A percentile compares a stretch with the other conserved stretches of the same genome.
Conservation (phyloP, 2,797 vertebrate genomes). For the Columba guinea region DNA sequence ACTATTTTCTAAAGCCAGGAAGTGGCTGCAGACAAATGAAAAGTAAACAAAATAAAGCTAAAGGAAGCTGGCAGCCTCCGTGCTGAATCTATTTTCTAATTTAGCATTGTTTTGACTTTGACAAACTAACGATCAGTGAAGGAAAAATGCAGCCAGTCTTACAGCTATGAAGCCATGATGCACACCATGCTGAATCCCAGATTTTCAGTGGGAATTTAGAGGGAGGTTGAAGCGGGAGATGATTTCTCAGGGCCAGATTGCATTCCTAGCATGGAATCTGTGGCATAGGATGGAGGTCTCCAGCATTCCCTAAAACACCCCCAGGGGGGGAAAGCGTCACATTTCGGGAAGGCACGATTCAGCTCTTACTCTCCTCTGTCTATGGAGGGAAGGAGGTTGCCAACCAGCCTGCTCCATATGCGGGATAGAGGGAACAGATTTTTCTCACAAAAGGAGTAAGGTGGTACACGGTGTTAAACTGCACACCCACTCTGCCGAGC, state of each 20-base stretch:
- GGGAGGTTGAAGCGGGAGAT: neutral
- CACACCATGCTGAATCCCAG: neutral
- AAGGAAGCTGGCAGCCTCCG: conserved; percentile 2
- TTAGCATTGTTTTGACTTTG: conserved; percentile 23
- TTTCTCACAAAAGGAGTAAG: neutral
- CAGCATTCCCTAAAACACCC: neutral
- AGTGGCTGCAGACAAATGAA: conserved; percentile 25
- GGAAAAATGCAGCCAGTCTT: neutral
- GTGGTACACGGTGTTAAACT: neutral
- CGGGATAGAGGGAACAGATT: neutral
- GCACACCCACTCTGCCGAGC: neutral
- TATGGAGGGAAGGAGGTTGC: neutral
- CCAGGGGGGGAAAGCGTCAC: neutral
- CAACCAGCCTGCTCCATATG: neutral
- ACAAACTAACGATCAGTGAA: conserved; percentile 4
- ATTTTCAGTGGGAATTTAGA: neutral
- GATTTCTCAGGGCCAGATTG: neutral
- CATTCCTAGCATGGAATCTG: rapidly evolving
- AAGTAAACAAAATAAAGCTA: conserved; percentile 53
- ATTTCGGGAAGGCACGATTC: neutral
- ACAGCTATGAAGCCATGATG: neutral
- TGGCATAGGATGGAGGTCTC: neutral
- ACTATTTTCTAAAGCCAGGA: conserved; percentile 35
- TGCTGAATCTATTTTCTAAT: neutral
- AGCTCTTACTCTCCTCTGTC: neutral